Conservation (phyloP, 2,113 vertebrate genomes). For the Orycteropus afer region DNA sequence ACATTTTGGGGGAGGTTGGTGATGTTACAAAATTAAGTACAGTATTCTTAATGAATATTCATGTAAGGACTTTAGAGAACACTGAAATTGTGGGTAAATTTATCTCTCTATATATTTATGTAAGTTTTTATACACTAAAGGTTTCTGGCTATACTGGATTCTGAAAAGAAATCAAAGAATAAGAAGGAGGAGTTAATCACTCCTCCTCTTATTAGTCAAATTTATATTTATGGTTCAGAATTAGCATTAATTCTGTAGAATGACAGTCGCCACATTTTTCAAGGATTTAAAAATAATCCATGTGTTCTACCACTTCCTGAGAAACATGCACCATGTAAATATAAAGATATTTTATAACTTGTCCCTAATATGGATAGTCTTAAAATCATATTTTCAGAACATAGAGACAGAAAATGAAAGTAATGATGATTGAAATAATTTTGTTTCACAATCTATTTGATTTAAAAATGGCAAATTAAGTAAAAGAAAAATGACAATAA, state of each 20-base stretch:
- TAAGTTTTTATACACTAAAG: not conserved
- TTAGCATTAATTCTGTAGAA: not conserved
- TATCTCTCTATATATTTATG: not conserved
- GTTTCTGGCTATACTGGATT: not conserved
- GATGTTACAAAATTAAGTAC: not conserved
- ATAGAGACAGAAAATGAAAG: not conserved
- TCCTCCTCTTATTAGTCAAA: not conserved
- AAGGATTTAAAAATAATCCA: not conserved
- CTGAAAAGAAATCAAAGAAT: not conserved
- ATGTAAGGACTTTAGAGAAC: not conserved
- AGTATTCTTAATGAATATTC: not conserved
- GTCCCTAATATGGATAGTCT: not conserved
- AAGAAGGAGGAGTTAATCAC: not conserved
- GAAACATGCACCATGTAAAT: not conserved
- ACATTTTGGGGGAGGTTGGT: not conserved
- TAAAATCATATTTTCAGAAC: not conserved
- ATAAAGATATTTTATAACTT: not conserved
- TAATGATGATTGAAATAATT: not conserved
- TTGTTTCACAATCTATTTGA: not conserved
- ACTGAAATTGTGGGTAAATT: not conserved
- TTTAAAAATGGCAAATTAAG: not conserved
- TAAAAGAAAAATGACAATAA: not conserved
- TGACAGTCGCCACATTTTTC: not conserved
- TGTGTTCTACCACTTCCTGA: not conserved
- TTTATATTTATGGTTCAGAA: not conserved